Evolutionary conservation across 2,113 vertebrate genomes (phyloP).

Genomic region (Riparia riparia): DNA sequence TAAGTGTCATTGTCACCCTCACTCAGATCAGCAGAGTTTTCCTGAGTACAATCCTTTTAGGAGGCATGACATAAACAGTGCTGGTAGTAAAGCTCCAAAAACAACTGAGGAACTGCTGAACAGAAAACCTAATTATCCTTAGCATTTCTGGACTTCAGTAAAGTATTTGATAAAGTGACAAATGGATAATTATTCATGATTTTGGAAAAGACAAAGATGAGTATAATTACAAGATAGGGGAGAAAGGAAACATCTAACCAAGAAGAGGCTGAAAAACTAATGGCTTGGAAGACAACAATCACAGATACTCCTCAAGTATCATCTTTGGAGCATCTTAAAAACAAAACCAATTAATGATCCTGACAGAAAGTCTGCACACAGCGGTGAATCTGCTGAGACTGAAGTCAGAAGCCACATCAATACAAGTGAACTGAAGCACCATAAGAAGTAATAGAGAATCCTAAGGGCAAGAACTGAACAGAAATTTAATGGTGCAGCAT

Average conservation of each 20-base stretch:
- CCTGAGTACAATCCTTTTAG: background rate
- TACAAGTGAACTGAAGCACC: background rate
- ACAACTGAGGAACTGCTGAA: background rate
- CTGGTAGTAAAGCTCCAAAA: background rate
- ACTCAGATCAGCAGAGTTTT: background rate
- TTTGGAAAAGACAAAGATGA: background rate
- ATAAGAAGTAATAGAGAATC: background rate
- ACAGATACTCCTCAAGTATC: background rate
- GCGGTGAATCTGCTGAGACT: background rate
- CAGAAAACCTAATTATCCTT: background rate
- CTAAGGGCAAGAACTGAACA: background rate
- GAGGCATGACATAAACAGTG: background rate
- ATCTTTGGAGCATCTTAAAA: background rate
- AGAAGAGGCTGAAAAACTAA: background rate
- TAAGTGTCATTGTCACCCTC: background rate
- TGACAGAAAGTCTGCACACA: background rate
- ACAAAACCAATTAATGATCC: background rate
- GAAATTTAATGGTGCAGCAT: background rate
- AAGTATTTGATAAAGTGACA: background rate
- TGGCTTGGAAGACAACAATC: background rate
- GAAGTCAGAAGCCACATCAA: background rate
- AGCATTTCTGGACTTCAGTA: background rate
- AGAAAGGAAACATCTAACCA: background rate
- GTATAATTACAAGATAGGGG: fast-evolving
- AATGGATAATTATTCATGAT: background rate